phyloP scores from a whole-genome alignment of 2,113 vertebrate species.

The Pelecanus crispus region DNA sequence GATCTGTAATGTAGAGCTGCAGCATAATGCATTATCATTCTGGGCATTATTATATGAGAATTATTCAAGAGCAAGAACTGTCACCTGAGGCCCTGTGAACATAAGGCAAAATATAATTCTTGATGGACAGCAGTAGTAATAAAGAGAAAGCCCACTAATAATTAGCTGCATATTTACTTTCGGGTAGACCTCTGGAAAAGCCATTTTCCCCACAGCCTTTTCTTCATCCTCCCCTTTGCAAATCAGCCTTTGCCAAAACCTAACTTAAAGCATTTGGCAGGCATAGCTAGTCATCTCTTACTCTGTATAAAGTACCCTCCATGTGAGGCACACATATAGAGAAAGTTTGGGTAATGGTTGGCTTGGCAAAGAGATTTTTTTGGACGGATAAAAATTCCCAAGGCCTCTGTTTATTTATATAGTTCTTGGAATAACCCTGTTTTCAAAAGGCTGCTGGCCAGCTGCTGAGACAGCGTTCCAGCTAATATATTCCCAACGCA shows the following conservation, averaged over 20 bases:
- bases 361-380: conserved; percentile 44
- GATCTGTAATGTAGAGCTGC: neutral
- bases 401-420: conserved; percentile 84
- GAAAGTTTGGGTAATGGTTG: conserved; percentile 59
- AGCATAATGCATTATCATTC: neutral
- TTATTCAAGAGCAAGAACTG: neutral
- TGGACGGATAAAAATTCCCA: conserved; percentile 77
- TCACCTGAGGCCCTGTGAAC: neutral
- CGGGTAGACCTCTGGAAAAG: conserved; percentile 35
- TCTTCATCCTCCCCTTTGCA: neutral
- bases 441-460: conserved; percentile 67
- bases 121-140: neutral
- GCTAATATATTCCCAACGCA: conserved; percentile 62
- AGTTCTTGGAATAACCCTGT: conserved; percentile 74
- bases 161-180: neutral
- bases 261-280: conserved; percentile 28
- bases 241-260: neutral
- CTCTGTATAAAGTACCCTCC: conserved; percentile 29
- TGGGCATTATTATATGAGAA: neutral
- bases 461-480: conserved; percentile 69
- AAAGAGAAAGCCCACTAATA: neutral
- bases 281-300: neutral
- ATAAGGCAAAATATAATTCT: neutral
- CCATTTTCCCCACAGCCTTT: neutral
- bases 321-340: conserved; percentile 34